phyloP scores from a whole-genome alignment of 2,888 invertebrate genomes.

The Himalopsyche japonica region DNA sequence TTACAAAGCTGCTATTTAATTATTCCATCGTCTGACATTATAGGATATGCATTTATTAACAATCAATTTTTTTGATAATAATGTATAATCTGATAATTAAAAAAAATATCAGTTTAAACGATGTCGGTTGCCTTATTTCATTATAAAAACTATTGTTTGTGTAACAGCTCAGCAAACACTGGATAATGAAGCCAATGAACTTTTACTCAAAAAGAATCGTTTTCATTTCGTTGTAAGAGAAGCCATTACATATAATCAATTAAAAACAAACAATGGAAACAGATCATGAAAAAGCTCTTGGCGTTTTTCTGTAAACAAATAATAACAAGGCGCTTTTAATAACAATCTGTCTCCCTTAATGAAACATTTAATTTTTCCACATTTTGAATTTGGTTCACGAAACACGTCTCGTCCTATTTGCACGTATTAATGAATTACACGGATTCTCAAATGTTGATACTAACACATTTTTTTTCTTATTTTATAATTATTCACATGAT shows the following conservation, averaged over 20 bases:
- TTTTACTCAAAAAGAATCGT: too few relatives aligned
- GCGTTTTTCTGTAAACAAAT: not conserved
- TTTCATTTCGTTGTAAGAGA: too few relatives aligned
- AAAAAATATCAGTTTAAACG: too few relatives aligned
- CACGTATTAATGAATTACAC: not conserved
- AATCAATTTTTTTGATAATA: too few relatives aligned
- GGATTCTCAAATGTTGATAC: not conserved
- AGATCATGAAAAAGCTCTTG: not conserved
- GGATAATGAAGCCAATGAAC: not conserved
- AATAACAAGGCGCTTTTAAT: not conserved
- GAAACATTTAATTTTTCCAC: not conserved
- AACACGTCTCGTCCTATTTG: not conserved
- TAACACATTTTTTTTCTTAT: not conserved
- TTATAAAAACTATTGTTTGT: too few relatives aligned
- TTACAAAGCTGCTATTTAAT: too few relatives aligned
- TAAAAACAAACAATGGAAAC: not conserved
- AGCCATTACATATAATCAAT: not conserved
- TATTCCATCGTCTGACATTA: too few relatives aligned
- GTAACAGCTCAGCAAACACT: not conserved
- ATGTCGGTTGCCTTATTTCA: too few relatives aligned
- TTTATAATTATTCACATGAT: not conserved
- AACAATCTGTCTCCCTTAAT: not conserved
- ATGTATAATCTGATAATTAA: too few relatives aligned
- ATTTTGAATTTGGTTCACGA: not conserved
- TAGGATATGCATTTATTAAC: too few relatives aligned